phyloP scores from a whole-genome alignment of 2,797 vertebrate species.

The Enteromius thamalakanensis region DNA sequence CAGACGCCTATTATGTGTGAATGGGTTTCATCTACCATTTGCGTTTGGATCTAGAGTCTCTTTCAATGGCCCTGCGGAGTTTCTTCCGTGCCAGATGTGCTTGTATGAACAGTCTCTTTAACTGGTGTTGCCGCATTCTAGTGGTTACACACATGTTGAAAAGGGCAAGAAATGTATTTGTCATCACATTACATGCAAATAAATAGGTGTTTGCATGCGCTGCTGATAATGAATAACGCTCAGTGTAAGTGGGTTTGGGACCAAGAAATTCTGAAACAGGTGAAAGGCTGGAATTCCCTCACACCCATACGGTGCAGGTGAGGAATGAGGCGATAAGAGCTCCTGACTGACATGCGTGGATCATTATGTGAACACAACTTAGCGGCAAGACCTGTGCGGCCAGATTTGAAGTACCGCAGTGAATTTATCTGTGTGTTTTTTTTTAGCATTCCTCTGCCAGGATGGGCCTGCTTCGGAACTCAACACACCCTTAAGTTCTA shows the following conservation, averaged over 20 bases:
- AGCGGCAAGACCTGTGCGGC: background rate
- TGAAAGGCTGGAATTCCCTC: constrained; percentile 35
- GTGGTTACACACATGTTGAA: background rate
- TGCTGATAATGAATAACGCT: background rate
- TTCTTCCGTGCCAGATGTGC: constrained; percentile 33
- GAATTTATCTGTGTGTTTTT: constrained; percentile 42
- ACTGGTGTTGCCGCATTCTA: constrained; percentile 64
- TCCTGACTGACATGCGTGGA: background rate
- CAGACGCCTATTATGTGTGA: background rate
- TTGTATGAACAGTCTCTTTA: constrained; percentile 37
- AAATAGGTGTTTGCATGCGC: background rate
- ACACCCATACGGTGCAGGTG: constrained; percentile 17
- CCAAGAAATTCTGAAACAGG: constrained; percentile 3
- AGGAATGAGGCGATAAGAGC: constrained; percentile 1
- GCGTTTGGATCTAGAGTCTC: background rate
- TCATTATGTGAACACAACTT: constrained; percentile 3
- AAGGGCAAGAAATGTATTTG: background rate
- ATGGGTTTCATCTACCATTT: background rate
- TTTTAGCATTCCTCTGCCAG: constrained; percentile 65
- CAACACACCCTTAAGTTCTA: background rate
- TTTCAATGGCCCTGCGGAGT: background rate
- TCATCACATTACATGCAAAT: background rate
- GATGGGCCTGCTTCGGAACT: constrained; percentile 56
- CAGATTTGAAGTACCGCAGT: constrained; percentile 4
- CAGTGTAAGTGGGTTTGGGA: background rate